A percentile compares a stretch with the other conserved stretches of the same genome.
Conservation (phyloP, 1,140 invertebrate genomes). For the Plectrocnemia conspersa region DNA sequence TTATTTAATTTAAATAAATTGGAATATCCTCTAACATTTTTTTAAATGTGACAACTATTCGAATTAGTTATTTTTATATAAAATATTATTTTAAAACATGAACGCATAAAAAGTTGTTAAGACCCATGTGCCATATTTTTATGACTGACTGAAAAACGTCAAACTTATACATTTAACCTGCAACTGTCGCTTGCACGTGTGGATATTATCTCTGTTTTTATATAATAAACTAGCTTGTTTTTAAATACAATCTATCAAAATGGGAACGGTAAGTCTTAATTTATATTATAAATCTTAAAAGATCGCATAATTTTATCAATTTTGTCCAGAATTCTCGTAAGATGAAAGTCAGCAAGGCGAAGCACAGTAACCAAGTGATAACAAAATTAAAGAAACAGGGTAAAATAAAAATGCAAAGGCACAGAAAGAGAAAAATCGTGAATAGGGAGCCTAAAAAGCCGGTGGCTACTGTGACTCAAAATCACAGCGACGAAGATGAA, state of each 20-base stretch:
- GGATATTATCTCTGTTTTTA: background rate
- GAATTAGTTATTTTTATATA: too few species aligned
- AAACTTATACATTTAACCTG: conserved; percentile 4
- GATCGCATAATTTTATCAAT: background rate
- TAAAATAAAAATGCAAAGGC: conserved; percentile 53
- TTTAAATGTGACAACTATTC: too few species aligned
- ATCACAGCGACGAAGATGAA: conserved; percentile 43
- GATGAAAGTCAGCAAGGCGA: conserved; percentile 56
- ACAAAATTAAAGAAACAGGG: conserved; percentile 59
- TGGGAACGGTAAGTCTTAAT: conserved; percentile 4
- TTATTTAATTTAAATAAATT: too few species aligned
- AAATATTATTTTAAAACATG: too few species aligned
- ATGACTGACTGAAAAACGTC: background rate
- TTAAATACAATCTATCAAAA: background rate
- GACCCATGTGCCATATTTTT: too few species aligned
- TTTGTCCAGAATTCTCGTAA: conserved; percentile 51
- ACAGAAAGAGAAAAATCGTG: conserved; percentile 48
- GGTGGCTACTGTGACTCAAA: conserved; percentile 34
- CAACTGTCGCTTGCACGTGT: conserved; percentile 2
- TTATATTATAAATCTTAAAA: background rate
- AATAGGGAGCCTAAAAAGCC: conserved; percentile 37
- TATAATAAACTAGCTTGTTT: too few species aligned
- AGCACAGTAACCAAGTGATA: conserved; percentile 59
- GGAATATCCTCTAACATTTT: too few species aligned
- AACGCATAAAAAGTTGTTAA: too few species aligned